phyloP scores from a whole-genome alignment of 2,888 invertebrate species.

The Troilus luridus region DNA sequence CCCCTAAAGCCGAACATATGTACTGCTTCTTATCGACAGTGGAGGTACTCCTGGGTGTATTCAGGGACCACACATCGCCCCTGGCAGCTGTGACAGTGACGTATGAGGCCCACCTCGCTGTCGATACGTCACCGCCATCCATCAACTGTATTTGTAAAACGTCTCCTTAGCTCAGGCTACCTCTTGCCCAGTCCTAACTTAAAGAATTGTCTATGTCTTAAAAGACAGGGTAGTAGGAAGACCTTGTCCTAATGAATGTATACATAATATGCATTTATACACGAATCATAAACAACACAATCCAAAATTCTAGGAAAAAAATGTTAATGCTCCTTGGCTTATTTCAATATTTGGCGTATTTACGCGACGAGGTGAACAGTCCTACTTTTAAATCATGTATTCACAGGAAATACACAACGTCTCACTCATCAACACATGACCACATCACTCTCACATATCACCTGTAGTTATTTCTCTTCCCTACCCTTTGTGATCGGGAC shows the following conservation, averaged over 20 bases:
- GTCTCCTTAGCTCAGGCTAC: neutral
- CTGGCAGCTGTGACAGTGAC: constrained; percentile 25
- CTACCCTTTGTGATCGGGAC: too few relatives aligned
- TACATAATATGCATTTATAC: neutral
- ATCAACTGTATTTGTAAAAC: constrained; percentile 25
- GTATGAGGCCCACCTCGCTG: neutral
- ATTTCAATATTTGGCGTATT: too few relatives aligned
- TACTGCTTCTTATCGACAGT: neutral
- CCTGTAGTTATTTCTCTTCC: too few relatives aligned
- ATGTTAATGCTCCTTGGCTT: too few relatives aligned
- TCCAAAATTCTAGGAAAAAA: too few relatives aligned
- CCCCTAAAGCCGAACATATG: neutral
- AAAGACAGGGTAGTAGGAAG: neutral
- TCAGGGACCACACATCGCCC: neutral
- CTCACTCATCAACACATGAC: too few relatives aligned
- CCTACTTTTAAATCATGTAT: too few relatives aligned
- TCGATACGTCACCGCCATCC: constrained; percentile 5
- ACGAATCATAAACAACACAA: too few relatives aligned
- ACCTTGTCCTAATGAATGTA: neutral
- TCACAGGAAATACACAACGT: too few relatives aligned
- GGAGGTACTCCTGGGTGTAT: neutral
- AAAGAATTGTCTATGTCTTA: neutral
- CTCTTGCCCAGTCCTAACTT: neutral
- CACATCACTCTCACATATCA: too few relatives aligned
- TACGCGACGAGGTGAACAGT: too few relatives aligned